Evolutionary conservation across 1,140 invertebrate species (phyloP), one percentile per base, ranked within the genome.

Genomic region (Apis cerana): DNA sequence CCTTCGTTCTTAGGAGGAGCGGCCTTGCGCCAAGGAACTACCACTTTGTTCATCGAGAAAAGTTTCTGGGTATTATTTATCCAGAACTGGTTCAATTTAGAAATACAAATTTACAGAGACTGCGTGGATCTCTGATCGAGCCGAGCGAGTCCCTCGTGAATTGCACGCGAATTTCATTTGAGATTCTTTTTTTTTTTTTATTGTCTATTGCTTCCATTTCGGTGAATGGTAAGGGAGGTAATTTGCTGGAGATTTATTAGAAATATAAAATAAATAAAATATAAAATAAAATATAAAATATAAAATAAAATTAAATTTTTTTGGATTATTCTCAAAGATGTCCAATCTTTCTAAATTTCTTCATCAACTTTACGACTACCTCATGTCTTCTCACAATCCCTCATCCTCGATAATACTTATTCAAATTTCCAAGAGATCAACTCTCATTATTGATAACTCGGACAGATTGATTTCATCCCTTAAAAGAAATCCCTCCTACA

Each of bases 51-150:
- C 56, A 75, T 76, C 71, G 71, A 59, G 80, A 68, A 81, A 81
- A 76, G 52, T 81, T 81, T 62, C 61, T 54, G 27, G 33, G 62
- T 81, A 76, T 81, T 81, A 81, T 81, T 81, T 81, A 81, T 54
- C 52, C 52, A 43, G 80, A 58, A 54, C 52, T 64, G 56, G 80
- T 81, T 81, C 80, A 81, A 81, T 81, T 75, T 65, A 59, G 80
- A 81, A 81, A 81, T 81, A 81, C 80, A 81, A 81, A 81, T 81
- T 81, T 81, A 58, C 72, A 58, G 62, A 68, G 72, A 67, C 71
- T 64, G 62, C 62, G 23, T 43, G 54, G 54, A n/a, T 68, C 33
- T 61, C 72, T 81, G 65, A 81, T 75, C 68, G 80, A 68, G 54
- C 43, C 50, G 64, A 15, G 21, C 5, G 33, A 2, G 33, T n/a